phyloP scores from a whole-genome alignment of 2,797 vertebrate genomes.

The Phrynocephalus forsythii region DNA sequence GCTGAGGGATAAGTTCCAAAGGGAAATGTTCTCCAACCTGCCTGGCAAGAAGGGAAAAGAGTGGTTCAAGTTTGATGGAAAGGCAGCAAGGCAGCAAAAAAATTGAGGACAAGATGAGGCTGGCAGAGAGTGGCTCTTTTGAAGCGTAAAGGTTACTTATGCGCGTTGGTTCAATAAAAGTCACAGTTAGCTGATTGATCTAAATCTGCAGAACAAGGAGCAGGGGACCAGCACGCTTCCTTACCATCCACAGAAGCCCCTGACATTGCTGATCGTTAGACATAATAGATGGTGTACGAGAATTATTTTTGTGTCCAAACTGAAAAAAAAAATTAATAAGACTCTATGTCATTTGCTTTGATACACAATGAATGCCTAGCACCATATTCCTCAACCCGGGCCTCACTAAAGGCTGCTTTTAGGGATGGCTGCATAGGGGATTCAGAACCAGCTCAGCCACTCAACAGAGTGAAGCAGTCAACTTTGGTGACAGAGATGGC shows the following conservation, averaged over 20 bases:
- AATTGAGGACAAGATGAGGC: slow-evolving; percentile 35
- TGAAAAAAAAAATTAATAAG: too few species aligned
- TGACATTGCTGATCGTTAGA: neutral
- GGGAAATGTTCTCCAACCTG: slow-evolving; percentile 46
- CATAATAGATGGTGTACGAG: neutral
- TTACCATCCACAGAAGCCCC: neutral
- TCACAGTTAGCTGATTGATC: slow-evolving; percentile 25
- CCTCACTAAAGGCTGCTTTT: too few species aligned
- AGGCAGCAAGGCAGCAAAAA: slow-evolving; percentile 23
- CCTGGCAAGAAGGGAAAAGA: slow-evolving; percentile 19
- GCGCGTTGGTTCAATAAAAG: neutral
- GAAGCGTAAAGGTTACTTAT: slow-evolving; percentile 48
- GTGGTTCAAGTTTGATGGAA: slow-evolving; percentile 33
- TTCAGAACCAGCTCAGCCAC: too few species aligned
- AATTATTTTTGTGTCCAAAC: neutral
- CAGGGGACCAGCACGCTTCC: slow-evolving; percentile 12
- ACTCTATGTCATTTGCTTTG: too few species aligned
- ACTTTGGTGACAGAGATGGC: too few species aligned
- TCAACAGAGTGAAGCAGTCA: too few species aligned
- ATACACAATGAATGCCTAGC: too few species aligned
- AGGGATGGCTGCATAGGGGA: too few species aligned
- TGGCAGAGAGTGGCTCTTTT: slow-evolving; percentile 33
- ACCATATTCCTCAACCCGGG: too few species aligned
- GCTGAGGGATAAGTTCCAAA: slow-evolving; percentile 41
- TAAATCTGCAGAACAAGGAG: neutral